Conservation (phyloP, 2,113 vertebrate species). For the Pardalotus punctatus region DNA sequence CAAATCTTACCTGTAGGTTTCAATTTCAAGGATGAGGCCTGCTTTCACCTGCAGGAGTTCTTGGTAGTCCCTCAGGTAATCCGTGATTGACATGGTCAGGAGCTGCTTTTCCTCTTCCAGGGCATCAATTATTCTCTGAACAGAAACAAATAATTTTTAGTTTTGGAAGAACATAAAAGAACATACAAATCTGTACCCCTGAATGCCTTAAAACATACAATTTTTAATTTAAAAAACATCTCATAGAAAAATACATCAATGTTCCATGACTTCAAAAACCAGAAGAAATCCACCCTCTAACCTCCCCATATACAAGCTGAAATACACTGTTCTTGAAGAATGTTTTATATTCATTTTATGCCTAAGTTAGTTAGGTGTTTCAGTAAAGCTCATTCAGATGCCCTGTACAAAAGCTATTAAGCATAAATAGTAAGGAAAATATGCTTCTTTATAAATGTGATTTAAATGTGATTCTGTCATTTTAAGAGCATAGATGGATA, state of each 20-base stretch:
- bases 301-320: background rate
- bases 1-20: slow-evolving; percentile 86
- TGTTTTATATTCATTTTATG: background rate
- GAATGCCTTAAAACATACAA: background rate
- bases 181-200: background rate
- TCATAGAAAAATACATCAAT: background rate
- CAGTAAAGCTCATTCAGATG: background rate
- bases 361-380: background rate
- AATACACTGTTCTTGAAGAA: background rate
- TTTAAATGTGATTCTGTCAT: background rate
- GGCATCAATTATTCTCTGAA: slow-evolving; percentile 81
- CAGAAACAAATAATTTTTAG: background rate
- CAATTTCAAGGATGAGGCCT: slow-evolving; percentile 89
- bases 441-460: background rate
- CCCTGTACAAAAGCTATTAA: background rate
- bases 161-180: background rate
- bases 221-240: background rate
- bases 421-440: background rate
- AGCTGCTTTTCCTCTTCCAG: slow-evolving; percentile 86
- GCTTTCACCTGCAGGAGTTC: slow-evolving; percentile 90
- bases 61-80: slow-evolving; percentile 87
- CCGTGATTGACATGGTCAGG: slow-evolving; percentile 79
- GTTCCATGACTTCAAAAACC: background rate
- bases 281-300: background rate
- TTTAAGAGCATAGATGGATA: background rate